A percentile compares a stretch with the other conserved stretches of the same genome.
Conservation (phyloP, 2,888 invertebrate species). For the Mechanitis messenoides region DNA sequence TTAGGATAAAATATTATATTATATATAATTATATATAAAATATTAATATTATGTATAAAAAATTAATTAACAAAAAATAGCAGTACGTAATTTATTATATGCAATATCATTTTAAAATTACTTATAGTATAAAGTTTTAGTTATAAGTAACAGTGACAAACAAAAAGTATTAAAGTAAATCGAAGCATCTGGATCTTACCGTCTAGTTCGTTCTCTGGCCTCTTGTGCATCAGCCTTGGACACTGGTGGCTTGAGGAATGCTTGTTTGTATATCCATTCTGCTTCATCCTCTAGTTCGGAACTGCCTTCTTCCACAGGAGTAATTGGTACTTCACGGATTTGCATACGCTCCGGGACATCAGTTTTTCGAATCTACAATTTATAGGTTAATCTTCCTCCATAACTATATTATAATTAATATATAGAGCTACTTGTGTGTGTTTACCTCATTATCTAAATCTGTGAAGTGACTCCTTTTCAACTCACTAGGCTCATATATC, state of each 20-base stretch:
- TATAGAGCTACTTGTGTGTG: too few species aligned
- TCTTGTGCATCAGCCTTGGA: slow-evolving; percentile 83
- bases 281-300: slow-evolving; percentile 95
- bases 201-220: slow-evolving; percentile 61
- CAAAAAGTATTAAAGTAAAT: too few species aligned
- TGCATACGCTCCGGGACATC: slow-evolving; percentile 96
- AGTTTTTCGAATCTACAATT: slow-evolving; percentile 83
- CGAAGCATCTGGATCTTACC: slow-evolving; percentile 36
- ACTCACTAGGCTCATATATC: slow-evolving; percentile 97
- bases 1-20: background rate
- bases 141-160: too few species aligned
- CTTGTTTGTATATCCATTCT: slow-evolving; percentile 97
- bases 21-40: too few species aligned
- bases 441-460: slow-evolving; percentile 89
- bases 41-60: too few species aligned
- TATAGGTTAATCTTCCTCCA: too few species aligned
- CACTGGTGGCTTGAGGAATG: slow-evolving; percentile 89
- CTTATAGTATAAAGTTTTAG: too few species aligned
- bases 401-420: too few species aligned
- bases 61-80: too few species aligned
- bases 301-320: slow-evolving; percentile 87
- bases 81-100: too few species aligned
- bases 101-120: too few species aligned
- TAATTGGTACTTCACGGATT: slow-evolving; percentile 90
- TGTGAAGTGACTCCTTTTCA: slow-evolving; percentile 97